Conservation (phyloP, 2,797 vertebrate species). For the Muraenolepis orangiensis region DNA sequence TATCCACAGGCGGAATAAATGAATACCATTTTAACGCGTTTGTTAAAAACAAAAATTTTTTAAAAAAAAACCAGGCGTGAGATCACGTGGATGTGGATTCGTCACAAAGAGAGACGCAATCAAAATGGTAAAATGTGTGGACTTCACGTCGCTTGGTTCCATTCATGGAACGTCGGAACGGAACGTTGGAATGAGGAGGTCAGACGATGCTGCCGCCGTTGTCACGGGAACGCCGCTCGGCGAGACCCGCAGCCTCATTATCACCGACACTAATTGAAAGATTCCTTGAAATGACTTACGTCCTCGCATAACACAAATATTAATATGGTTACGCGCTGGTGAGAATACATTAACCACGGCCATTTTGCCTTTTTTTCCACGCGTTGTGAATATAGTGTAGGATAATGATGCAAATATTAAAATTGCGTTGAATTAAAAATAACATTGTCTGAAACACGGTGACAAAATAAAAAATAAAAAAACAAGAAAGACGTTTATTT, state of each 20-base stretch:
- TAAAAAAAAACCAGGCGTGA: no score
- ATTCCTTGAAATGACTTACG: neutral
- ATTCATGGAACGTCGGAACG: neutral
- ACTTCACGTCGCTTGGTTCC: neutral
- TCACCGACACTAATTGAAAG: neutral
- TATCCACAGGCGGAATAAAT: neutral
- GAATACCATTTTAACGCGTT: neutral
- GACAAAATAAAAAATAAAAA: neutral
- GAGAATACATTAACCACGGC: neutral
- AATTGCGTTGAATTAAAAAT: no score
- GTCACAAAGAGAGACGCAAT: neutral
- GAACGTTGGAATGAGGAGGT: neutral
- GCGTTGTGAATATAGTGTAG: no score
- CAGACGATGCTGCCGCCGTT: neutral
- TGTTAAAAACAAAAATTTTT: no score
- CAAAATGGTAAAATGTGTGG: neutral
- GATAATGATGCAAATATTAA: neutral
- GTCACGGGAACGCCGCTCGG: neutral
- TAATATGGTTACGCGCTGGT: neutral
- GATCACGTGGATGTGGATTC: slow-evolving; percentile 5
- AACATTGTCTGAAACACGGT: neutral
- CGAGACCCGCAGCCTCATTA: neutral
- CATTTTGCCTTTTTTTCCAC: neutral
- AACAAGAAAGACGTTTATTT: neutral
- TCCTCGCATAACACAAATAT: neutral